Evolutionary conservation across 2,797 vertebrate species (phyloP).

Genomic region (Gadopsis bispinosus): DNA sequence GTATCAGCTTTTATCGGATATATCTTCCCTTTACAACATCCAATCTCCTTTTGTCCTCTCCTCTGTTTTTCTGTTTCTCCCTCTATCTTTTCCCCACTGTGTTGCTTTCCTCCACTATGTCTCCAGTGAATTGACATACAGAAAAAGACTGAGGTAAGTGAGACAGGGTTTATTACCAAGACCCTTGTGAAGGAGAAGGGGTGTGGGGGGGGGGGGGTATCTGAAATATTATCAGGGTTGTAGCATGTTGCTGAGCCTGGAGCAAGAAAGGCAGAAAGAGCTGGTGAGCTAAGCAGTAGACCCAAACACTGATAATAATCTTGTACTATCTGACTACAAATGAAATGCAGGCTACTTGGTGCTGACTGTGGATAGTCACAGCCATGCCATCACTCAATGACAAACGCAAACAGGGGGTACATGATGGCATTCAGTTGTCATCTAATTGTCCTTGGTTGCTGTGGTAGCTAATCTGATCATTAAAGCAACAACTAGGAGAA

Average conservation of each 20-base stretch:
- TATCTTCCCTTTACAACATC: slow-evolving; percentile 20
- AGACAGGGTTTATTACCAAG: slow-evolving; percentile 15
- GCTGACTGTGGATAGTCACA: slow-evolving; percentile 58
- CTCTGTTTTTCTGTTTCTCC: background rate
- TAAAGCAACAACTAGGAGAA: slow-evolving; percentile 64
- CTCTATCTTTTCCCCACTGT: background rate
- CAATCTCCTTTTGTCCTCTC: slow-evolving; percentile 16
- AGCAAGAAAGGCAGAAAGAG: slow-evolving; percentile 71
- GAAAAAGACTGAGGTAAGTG: slow-evolving; percentile 14
- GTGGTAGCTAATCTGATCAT: slow-evolving; percentile 76
- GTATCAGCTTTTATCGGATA: slow-evolving; percentile 29
- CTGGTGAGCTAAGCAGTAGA: slow-evolving; percentile 61
- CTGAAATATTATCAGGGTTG: slow-evolving; percentile 70
- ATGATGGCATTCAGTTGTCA: slow-evolving; percentile 66
- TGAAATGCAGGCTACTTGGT: slow-evolving; percentile 59
- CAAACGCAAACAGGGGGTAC: slow-evolving; percentile 61
- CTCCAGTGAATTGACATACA: slow-evolving; percentile 32
- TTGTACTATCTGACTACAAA: slow-evolving; percentile 64
- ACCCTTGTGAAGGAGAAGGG: slow-evolving; percentile 21
- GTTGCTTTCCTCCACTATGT: slow-evolving; percentile 35
- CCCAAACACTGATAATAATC: slow-evolving; percentile 77
- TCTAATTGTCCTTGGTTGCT: slow-evolving; percentile 74
- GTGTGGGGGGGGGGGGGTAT: background rate
- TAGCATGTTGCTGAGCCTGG: slow-evolving; percentile 68
- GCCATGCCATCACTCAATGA: slow-evolving; percentile 71